Evolutionary conservation across 2,888 invertebrate species (phyloP).

Genomic region (Pandemis heparana): DNA sequence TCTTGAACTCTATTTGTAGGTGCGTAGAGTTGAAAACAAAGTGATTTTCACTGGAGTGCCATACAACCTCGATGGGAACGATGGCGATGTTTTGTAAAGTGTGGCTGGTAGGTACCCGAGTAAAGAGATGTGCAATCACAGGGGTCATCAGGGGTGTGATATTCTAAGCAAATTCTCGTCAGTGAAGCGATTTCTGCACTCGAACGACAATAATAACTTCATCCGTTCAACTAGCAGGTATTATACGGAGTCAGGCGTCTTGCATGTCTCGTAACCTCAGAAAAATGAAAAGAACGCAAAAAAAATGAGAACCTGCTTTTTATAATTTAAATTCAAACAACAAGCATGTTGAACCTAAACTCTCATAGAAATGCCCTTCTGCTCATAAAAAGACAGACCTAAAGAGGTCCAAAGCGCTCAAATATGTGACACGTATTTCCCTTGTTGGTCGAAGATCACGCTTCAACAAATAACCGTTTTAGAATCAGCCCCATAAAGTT

Average conservation of each 20-base stretch:
- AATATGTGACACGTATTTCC: background rate
- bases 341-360: too few relatives aligned
- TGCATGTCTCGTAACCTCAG: background rate
- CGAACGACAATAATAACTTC: too few relatives aligned
- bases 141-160: too few relatives aligned
- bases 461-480: background rate
- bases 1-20: background rate
- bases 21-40: background rate
- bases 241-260: too few relatives aligned
- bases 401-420: too few relatives aligned
- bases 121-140: background rate
- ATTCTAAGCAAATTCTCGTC: too few relatives aligned
- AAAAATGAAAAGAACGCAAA: background rate
- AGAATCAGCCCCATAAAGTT: background rate
- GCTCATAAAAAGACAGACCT: too few relatives aligned
- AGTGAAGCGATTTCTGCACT: too few relatives aligned
- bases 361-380: too few relatives aligned
- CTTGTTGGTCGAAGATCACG: background rate
- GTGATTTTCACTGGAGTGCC: background rate
- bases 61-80: background rate
- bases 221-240: too few relatives aligned
- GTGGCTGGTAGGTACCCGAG: conserved; percentile 1
- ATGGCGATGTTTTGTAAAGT: background rate
- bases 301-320: background rate
- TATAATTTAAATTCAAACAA: too few relatives aligned